phyloP scores from a whole-genome alignment of 2,888 invertebrate species.

The Pocota personata region DNA sequence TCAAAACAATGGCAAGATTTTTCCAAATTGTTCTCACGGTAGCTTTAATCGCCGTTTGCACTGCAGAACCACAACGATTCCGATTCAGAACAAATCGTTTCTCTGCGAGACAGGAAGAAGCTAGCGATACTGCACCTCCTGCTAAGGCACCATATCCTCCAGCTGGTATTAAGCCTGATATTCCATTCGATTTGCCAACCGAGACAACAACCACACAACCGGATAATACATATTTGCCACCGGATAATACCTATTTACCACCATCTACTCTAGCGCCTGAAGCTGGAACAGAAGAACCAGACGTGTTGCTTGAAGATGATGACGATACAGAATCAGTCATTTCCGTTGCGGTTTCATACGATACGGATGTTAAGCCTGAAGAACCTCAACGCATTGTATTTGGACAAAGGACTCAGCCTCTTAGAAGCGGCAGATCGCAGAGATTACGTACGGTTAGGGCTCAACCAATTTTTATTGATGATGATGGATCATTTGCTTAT shows the following conservation, averaged over 20 bases:
- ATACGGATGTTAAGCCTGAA: constrained; percentile 20
- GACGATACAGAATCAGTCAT: constrained; percentile 65
- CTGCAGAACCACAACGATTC: constrained; percentile 38
- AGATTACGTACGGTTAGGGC: constrained; percentile 29
- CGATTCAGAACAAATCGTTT: constrained; percentile 41
- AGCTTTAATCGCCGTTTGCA: constrained; percentile 6
- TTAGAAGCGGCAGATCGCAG: neutral
- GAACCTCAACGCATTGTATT: constrained; percentile 45
- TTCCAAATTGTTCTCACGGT: constrained; percentile 29
- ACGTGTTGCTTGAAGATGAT: constrained; percentile 21
- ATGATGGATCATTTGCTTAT: constrained; percentile 57
- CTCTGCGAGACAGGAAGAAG: constrained; percentile 41
- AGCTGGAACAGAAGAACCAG: constrained; percentile 30
- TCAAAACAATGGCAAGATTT: constrained; percentile 40
- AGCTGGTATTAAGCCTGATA: constrained; percentile 51
- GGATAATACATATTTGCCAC: constrained; percentile 39
- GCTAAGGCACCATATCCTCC: constrained; percentile 55
- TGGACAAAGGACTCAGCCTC: constrained; percentile 8
- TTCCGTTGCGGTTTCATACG: constrained; percentile 64
- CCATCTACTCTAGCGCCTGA: constrained; percentile 19
- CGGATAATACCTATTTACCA: constrained; percentile 52
- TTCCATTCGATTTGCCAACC: constrained; percentile 64
- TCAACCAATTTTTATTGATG: constrained; percentile 46
- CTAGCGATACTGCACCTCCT: constrained; percentile 22
- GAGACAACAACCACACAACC: constrained; percentile 41